These are phyloP conservation scores for Cyprinodon tularosa DNA, from an alignment of 2,113 vertebrate species.

Conservation along the genomic window DNA sequence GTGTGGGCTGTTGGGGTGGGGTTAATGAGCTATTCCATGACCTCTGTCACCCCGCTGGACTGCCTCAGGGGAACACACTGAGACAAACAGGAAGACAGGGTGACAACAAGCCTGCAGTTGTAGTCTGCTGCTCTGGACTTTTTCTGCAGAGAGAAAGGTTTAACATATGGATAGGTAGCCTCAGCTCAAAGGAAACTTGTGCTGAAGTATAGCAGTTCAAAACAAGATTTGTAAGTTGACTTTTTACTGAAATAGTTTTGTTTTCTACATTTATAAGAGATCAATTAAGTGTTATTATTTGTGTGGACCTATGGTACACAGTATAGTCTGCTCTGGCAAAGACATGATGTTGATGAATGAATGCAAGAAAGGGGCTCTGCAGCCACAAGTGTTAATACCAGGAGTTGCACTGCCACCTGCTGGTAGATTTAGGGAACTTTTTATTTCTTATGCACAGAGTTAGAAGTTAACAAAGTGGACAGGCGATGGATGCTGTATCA, in stretches of 20 bases:
- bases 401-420: constrained; percentile 71
- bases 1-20: constrained; percentile 73
- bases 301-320: constrained; percentile 7
- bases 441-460: not conserved
- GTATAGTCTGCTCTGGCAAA: constrained; percentile 7
- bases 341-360: constrained; percentile 10
- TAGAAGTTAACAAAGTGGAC: not conserved
- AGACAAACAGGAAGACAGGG: constrained; percentile 76
- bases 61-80: constrained; percentile 63
- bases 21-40: constrained; percentile 80
- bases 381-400: constrained; percentile 21
- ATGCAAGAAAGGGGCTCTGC: not conserved
- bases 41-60: constrained; percentile 72
- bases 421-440: constrained; percentile 45
- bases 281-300: not conserved
- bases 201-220: not conserved
- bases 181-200: constrained; percentile 4
- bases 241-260: not conserved
- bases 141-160: constrained; percentile 22
- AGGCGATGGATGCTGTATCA: not conserved
- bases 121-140: constrained; percentile 39
- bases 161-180: constrained; percentile 22
- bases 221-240: not conserved
- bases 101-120: constrained; percentile 64
- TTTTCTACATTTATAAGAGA: not conserved